Base-by-base conservation (phyloP, 2,888 invertebrate species). In the Oscheius sp. region DNA sequence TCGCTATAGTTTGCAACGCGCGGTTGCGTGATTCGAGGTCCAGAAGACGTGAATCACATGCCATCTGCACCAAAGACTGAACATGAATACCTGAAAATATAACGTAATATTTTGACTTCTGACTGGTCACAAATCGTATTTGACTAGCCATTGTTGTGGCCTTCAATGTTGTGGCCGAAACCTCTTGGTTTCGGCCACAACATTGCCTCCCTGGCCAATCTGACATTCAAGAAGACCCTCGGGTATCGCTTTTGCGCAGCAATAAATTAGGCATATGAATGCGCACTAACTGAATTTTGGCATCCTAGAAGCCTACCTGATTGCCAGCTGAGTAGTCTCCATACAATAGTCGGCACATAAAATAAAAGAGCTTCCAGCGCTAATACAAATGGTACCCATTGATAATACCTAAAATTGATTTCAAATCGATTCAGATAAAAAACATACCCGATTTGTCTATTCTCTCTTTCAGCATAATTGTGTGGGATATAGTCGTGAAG, bases 11-110 rank as follows among this genome's bases (percentile, higher is more conserved):
- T 42, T 83, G 80, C 55, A 86, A 70, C 8, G 86, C 86, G 20
- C 84, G 75, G 20, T 78, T 79, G 20, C 86, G 71, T 12, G 84
- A 81, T 61, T 86, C 86, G 42, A 80, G 57, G 72, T 86, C 86
- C 39, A 86, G 77, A 48, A 86, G 70, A 17, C 86, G 74, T 2
- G 84, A 84, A 65, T 86, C 86, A 69, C 86, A 86, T 20, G 86
- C 86, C 86, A 86, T 87, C 66, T 86, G 85, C 31, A 86, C 86
- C 63, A 86, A 70, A 5, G 86, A 86, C 71, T 86, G 86, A 42
- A 86, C 86, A 68, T 86, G 86, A 65, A 86, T 87, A 33, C 86
- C 86, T 86, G 68, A 27, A 82, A 76, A 46, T n/a, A n/a, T n/a
- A n/a, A n/a, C n/a, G n/a, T n/a, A 12, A 25, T 17, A 12, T 5